Evolutionary conservation across 1,140 invertebrate species (phyloP), one percentile per base, ranked within the genome.

Genomic region (Pseudomyrmex flavicornis): DNA sequence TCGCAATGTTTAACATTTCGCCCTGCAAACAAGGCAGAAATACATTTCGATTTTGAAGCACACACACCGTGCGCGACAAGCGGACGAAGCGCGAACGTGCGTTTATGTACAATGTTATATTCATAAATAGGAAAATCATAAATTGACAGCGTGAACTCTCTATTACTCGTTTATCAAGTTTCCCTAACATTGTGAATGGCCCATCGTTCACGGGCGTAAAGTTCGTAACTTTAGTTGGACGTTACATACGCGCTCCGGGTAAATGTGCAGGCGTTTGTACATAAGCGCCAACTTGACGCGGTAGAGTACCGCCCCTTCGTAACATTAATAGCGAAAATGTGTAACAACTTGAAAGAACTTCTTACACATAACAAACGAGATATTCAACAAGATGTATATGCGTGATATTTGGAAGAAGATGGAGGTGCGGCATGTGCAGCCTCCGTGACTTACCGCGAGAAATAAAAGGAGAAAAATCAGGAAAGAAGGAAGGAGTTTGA

Each of bases 141-240:
- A 80, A 80, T 80, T 58, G 76, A 59, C 65, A 50, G 66, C 7
- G 44, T 17, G 20, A 61, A 72, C 66, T 61, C 54, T 70, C 66
- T 44, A 72, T 72, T 80, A 72, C 56, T 58, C 76, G 44, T 80
- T 80, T 80, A 80, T 80, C 76, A 72, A 80, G 44, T 80, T 80
- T 0, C 56, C 9, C 66, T n/a, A 20, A 50, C 54, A 26, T 10
- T 22, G 66, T 72, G 66, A 80, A 80, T 80, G 44, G 76, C 50
- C 56, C 65, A 70, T 50, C 76, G 76, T 80, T 72, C 56, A 59
- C 44, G 2, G 35, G 35, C 35, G 35, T 54, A 10, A 61, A 72
- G 76, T 80, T 80, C 56, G 76, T 80, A 72, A 80, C 76, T 80
- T 61, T 15, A n/a, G 54, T 58, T 46, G 52, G 52, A 70, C 17